Evolutionary conservation across 2,113 vertebrate species (phyloP).

Genomic region (Phyllopteryx taeniolatus): DNA sequence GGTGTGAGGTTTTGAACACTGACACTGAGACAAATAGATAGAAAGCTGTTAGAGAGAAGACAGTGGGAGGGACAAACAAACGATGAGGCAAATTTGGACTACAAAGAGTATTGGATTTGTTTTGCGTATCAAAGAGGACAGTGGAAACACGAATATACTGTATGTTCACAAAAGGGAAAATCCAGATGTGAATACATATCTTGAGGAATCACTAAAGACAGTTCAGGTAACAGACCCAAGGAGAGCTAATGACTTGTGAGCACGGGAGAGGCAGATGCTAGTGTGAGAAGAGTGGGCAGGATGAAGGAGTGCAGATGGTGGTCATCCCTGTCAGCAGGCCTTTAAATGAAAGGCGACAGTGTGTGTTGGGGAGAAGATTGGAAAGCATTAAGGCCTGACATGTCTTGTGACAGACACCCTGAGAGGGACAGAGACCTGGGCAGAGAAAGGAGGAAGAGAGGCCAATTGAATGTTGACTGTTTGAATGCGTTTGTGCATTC

Average conservation of each 20-base stretch:
- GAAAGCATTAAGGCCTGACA: conserved; percentile 65
- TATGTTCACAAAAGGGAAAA: background rate
- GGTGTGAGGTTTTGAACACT: conserved; percentile 55
- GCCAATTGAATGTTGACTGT: conserved; percentile 62
- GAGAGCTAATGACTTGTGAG: conserved; percentile 34
- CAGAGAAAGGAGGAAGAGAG: conserved; percentile 23
- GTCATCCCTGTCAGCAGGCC: conserved; percentile 57
- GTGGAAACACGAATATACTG: background rate
- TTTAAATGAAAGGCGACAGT: conserved; percentile 71
- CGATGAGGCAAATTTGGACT: conserved; percentile 19
- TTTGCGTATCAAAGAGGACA: conserved; percentile 33
- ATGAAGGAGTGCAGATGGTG: conserved; percentile 40
- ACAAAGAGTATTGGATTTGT: conserved; percentile 54
- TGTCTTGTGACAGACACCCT: conserved; percentile 68
- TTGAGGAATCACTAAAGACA: conserved; percentile 39
- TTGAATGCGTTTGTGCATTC: conserved; percentile 22
- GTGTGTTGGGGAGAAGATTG: conserved; percentile 72
- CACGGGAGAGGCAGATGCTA: conserved; percentile 12
- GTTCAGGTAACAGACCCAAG: conserved; percentile 42
- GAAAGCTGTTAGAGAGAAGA: conserved; percentile 64
- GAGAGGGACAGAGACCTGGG: conserved; percentile 39
- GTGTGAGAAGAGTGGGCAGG: conserved; percentile 26
- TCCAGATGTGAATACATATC: conserved; percentile 13
- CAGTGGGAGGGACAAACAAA: conserved; percentile 35
- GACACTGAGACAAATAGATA: conserved; percentile 74